Evolutionary conservation across 2,113 vertebrate species (phyloP).

Genomic region (Pantherophis guttatus): DNA sequence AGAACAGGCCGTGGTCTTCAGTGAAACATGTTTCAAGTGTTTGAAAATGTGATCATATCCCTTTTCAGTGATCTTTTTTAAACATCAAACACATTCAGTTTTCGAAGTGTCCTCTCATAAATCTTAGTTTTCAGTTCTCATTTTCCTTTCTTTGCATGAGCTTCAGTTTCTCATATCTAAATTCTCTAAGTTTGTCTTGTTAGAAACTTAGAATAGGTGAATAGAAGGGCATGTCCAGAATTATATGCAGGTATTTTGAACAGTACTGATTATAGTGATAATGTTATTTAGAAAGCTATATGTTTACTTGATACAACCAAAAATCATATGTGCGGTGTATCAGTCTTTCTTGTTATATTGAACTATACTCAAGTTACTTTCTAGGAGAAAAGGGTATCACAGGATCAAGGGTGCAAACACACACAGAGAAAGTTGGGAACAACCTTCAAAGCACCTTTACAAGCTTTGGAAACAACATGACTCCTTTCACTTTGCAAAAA

Average conservation of each 20-base stretch:
- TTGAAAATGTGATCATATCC: neutral
- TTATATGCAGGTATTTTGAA: neutral
- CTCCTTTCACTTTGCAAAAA: neutral
- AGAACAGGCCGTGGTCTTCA: neutral
- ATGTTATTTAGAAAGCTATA: neutral
- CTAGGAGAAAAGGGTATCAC: neutral
- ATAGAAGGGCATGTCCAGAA: neutral
- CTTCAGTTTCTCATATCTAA: neutral
- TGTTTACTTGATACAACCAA: neutral
- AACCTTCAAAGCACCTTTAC: neutral
- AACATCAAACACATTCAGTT: neutral
- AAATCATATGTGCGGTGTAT: neutral
- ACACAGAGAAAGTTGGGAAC: neutral
- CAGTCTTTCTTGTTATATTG: neutral
- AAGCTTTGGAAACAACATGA: neutral
- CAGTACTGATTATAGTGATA: neutral
- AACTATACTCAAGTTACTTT: neutral
- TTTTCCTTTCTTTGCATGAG: neutral
- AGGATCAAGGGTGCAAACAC: neutral
- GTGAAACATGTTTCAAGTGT: neutral
- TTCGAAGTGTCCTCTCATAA: neutral
- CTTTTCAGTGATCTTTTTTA: neutral
- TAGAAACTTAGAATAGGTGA: neutral
- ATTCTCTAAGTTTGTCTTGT: neutral
- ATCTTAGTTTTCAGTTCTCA: neutral